A percentile compares a stretch with the other conserved stretches of the same genome.
Conservation (phyloP, 2,888 invertebrate genomes). For the Tanytarsus gracilentus region DNA sequence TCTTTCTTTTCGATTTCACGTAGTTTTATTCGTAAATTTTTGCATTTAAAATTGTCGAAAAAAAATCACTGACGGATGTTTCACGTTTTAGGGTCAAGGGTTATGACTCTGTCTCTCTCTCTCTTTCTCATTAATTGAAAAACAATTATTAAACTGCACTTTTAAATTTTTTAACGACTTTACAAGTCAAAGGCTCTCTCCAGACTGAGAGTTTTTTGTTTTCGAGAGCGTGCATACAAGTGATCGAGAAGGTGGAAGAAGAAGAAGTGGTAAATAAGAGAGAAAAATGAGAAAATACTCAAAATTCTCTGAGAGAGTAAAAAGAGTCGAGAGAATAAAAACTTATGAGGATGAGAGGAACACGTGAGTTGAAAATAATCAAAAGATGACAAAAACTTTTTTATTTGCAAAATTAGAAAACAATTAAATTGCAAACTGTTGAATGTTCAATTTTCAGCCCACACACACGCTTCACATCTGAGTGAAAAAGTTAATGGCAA, state of each 20-base stretch:
- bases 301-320: neutral
- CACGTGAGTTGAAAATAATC: neutral
- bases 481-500: too few relatives aligned
- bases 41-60: neutral
- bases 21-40: neutral
- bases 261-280: too few relatives aligned
- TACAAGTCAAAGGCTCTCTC: neutral
- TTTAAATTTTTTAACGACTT: slow-evolving; percentile 19
- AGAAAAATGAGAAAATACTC: too few relatives aligned
- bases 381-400: too few relatives aligned
- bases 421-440: neutral
- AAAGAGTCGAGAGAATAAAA: too few relatives aligned
- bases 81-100: slow-evolving; percentile 21
- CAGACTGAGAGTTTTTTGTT: neutral
- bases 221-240: neutral
- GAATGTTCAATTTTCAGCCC: too few relatives aligned
- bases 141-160: neutral
- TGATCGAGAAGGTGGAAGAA: neutral
- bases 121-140: too few relatives aligned
- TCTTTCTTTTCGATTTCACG: neutral
- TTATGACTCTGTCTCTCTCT: slow-evolving; percentile 1
- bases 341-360: too few relatives aligned
- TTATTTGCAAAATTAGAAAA: too few relatives aligned
- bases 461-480: too few relatives aligned
- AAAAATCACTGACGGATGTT: slow-evolving; percentile 21